These are phyloP conservation scores for Cranoglanis bouderius DNA, from an alignment of 2,113 vertebrate species.

Conservation along the genomic window DNA sequence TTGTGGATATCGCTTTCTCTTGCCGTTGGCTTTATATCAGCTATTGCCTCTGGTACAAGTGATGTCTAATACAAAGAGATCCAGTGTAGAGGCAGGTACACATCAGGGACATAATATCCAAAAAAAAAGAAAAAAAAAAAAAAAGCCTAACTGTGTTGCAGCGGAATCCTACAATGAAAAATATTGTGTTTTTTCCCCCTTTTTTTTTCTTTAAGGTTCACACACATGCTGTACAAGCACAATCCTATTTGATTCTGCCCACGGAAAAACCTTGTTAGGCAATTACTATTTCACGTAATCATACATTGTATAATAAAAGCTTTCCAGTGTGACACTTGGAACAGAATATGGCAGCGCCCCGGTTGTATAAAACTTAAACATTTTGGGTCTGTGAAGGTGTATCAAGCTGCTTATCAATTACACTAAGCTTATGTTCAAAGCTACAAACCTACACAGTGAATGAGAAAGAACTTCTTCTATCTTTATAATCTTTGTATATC, in stretches of 20 bases:
- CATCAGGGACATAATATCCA: slow-evolving; percentile 8
- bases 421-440: slow-evolving; percentile 9
- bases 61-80: slow-evolving; percentile 14
- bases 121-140: not conserved
- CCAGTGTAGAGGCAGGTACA: slow-evolving; percentile 1
- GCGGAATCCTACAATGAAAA: too few species aligned
- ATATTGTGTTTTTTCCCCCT: not conserved
- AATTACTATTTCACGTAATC: slow-evolving; percentile 6
- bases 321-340: not conserved
- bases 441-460: not conserved
- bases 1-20: slow-evolving; percentile 3
- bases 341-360: not conserved
- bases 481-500: not conserved
- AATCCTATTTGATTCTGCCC: not conserved
- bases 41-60: slow-evolving; percentile 32
- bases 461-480: not conserved
- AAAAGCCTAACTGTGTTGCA: not conserved
- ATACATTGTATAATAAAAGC: not conserved
- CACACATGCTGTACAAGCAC: not conserved
- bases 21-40: slow-evolving; percentile 18
- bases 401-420: not conserved
- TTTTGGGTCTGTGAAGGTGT: not conserved
- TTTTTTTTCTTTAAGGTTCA: not conserved
- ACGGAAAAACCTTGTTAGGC: not conserved
- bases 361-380: not conserved